Conservation (phyloP, 23 tunicate species). For the Corella eumyota region DNA sequence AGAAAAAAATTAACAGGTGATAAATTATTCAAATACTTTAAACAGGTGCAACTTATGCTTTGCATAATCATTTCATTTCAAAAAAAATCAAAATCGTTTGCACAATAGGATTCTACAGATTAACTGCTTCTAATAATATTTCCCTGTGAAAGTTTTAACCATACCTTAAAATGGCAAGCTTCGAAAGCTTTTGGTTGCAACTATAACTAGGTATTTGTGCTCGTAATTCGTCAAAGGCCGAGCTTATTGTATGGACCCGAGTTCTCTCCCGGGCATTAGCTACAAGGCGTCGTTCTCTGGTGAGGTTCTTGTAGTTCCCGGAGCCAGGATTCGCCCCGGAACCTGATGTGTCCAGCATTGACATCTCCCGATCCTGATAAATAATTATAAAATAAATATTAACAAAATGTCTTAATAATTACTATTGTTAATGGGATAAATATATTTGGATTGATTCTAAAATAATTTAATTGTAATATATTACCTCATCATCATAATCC, state of each 20-base stretch:
- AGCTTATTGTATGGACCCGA: slow-evolving; percentile 97
- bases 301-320: slow-evolving; percentile 75
- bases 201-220: slow-evolving; percentile 93
- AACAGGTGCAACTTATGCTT: too few relatives aligned
- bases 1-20: neutral
- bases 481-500: too few relatives aligned
- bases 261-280: slow-evolving; percentile 99
- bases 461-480: too few relatives aligned
- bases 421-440: too few relatives aligned
- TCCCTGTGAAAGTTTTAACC: too few relatives aligned
- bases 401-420: too few relatives aligned
- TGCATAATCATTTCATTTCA: too few relatives aligned
- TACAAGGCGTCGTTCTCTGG: slow-evolving; percentile 88
- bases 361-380: slow-evolving; percentile 1
- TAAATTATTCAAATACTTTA: neutral
- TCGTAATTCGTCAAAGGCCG: slow-evolving; percentile 96
- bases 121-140: too few relatives aligned
- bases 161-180: slow-evolving; percentile 91
- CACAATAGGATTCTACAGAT: too few relatives aligned
- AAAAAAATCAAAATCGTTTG: too few relatives aligned
- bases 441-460: too few relatives aligned
- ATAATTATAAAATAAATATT: too few relatives aligned
- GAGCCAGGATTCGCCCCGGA: slow-evolving; percentile 12
- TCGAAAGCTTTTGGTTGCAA: slow-evolving; percentile 97
- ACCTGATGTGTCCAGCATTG: neutral